Conservation (phyloP, 2,113 vertebrate genomes). For the Trichomycterus rosablanca region DNA sequence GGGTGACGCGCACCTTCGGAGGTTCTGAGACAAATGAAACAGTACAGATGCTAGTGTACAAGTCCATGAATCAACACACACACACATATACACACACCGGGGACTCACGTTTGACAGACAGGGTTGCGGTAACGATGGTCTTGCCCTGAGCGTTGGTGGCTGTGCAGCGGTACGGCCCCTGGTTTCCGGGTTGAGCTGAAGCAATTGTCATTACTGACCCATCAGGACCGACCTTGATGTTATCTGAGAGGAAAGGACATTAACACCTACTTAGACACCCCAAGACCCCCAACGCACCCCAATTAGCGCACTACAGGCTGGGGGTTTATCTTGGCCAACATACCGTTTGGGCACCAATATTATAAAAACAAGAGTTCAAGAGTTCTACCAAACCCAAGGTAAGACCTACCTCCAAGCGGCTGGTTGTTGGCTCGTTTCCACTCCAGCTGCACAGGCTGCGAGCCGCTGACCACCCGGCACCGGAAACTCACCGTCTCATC, state of each 20-base stretch:
- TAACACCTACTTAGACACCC: background rate
- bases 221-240: conserved; percentile 73
- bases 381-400: no score
- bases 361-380: no score
- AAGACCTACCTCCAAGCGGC: conserved; percentile 63
- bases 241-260: conserved; percentile 71
- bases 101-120: conserved; percentile 80
- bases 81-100: background rate
- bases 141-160: conserved; percentile 72
- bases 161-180: conserved; percentile 83
- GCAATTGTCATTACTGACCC: conserved; percentile 78
- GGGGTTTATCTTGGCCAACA: no score
- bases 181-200: conserved; percentile 66
- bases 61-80: background rate
- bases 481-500: conserved; percentile 79
- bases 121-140: conserved; percentile 62
- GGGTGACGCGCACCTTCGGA: conserved; percentile 78
- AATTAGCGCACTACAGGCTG: no score
- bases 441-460: conserved; percentile 54
- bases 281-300: no score
- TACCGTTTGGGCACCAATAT: no score
- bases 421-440: conserved; percentile 53
- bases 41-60: conserved; percentile 11
- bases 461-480: conserved; percentile 67
- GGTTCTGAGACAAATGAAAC: conserved; percentile 64